These are phyloP conservation scores for Diorhabda carinulata DNA, from an alignment of 1,140 invertebrate genomes.

Conservation along the genomic window DNA sequence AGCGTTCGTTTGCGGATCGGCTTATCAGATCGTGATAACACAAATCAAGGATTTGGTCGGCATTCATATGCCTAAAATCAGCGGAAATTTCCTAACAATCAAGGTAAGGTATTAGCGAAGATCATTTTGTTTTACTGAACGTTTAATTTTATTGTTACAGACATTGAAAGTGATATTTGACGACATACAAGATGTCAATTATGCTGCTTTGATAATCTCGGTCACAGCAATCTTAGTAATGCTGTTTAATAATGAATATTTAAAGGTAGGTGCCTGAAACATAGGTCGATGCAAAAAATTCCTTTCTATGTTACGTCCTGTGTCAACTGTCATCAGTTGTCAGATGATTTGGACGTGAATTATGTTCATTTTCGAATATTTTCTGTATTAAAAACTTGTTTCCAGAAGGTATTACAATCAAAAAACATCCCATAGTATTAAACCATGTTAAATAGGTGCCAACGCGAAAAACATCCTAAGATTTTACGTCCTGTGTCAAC, in stretches of 20 bases:
- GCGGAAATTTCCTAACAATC: constrained; percentile 71
- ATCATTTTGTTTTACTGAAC: background rate
- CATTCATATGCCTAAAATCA: constrained; percentile 58
- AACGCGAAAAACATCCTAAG: too few species aligned
- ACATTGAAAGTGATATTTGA: background rate
- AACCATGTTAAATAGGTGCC: too few species aligned
- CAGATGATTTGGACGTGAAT: too few species aligned
- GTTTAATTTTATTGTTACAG: background rate
- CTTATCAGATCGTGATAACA: constrained; percentile 82
- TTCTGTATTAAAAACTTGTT: too few species aligned
- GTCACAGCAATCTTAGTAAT: background rate
- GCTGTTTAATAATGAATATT: background rate
- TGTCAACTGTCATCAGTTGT: too few species aligned
- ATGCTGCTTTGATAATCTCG: background rate
- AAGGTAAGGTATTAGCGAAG: constrained; percentile 52
- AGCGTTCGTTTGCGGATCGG: constrained; percentile 88
- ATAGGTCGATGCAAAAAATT: too few species aligned
- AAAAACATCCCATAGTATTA: too few species aligned
- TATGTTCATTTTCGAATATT: too few species aligned
- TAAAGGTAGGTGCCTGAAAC: background rate
- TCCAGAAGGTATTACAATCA: too few species aligned
- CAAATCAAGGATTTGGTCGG: constrained; percentile 87
- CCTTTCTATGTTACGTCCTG: too few species aligned
- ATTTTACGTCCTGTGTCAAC: too few species aligned
- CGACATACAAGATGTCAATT: background rate